A percentile compares a stretch with the other conserved stretches of the same genome.
Conservation (phyloP, 2,113 vertebrate species). For the Carollia perspicillata region DNA sequence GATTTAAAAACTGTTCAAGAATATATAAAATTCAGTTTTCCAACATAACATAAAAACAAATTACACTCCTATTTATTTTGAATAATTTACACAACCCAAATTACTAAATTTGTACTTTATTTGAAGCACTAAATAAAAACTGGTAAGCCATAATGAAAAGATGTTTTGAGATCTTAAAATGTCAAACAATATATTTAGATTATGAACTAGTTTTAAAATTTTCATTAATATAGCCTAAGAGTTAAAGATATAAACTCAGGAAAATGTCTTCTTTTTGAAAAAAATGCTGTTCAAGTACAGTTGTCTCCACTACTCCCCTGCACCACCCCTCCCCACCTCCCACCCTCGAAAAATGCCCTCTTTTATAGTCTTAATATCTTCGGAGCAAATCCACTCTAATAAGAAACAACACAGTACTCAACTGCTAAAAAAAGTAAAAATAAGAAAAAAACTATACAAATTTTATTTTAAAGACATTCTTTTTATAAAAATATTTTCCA, state of each 20-base stretch:
- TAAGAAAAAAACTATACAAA: background rate
- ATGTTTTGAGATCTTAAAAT: background rate
- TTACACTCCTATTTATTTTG: background rate
- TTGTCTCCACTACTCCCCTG: too few relatives aligned
- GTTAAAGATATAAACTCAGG: background rate
- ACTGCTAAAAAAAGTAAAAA: background rate
- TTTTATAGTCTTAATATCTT: background rate
- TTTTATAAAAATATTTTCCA: background rate
- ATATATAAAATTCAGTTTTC: background rate
- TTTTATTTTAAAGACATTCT: background rate
- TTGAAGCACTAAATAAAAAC: constrained; percentile 15
- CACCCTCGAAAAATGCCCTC: background rate
- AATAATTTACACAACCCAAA: background rate
- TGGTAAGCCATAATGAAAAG: background rate
- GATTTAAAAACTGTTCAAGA: background rate
- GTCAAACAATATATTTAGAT: background rate
- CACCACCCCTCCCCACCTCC: too few relatives aligned
- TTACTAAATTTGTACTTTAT: constrained; percentile 13
- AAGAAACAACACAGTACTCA: background rate
- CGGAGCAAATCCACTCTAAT: background rate
- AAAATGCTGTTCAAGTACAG: too few relatives aligned
- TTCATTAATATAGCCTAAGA: background rate
- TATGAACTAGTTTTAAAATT: background rate
- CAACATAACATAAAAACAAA: background rate
- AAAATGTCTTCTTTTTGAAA: background rate